Evolutionary conservation across 2,888 invertebrate genomes (phyloP).

Genomic region (Tenthredo distinguenda): DNA sequence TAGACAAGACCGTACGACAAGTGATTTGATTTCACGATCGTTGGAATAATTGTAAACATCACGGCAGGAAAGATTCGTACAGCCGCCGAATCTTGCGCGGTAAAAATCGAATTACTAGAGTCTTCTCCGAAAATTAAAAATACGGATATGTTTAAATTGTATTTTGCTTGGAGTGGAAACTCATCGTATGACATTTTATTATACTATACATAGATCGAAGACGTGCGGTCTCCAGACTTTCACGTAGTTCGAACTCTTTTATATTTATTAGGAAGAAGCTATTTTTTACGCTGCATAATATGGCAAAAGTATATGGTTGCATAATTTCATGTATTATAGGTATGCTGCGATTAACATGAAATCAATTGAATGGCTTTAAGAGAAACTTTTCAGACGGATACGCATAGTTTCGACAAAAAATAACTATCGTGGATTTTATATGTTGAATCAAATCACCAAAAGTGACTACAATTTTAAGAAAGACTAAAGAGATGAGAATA

Average conservation of each 20-base stretch:
- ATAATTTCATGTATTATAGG: neutral
- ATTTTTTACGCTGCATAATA: neutral
- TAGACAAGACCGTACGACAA: slow-evolving; percentile 14
- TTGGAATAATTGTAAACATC: slow-evolving; percentile 8
- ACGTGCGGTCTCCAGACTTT: neutral
- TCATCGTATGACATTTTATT: neutral
- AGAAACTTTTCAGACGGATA: too few relatives aligned
- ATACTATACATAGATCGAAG: neutral
- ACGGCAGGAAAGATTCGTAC: neutral
- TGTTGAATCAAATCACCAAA: neutral
- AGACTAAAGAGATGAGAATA: neutral
- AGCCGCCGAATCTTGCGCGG: neutral
- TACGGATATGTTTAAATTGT: neutral
- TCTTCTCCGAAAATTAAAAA: neutral
- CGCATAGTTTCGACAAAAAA: too few relatives aligned
- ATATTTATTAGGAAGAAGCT: neutral
- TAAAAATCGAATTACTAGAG: neutral
- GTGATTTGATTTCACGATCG: slow-evolving; percentile 34
- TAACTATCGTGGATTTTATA: too few relatives aligned
- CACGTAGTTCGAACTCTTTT: neutral
- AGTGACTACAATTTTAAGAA: neutral
- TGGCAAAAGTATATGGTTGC: neutral
- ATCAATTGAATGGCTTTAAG: too few relatives aligned
- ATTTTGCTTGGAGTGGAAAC: neutral
- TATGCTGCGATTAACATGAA: neutral